These are phyloP conservation scores for Camponotus vicinus DNA, from an alignment of 1,140 invertebrate species.

Conservation along the genomic window DNA sequence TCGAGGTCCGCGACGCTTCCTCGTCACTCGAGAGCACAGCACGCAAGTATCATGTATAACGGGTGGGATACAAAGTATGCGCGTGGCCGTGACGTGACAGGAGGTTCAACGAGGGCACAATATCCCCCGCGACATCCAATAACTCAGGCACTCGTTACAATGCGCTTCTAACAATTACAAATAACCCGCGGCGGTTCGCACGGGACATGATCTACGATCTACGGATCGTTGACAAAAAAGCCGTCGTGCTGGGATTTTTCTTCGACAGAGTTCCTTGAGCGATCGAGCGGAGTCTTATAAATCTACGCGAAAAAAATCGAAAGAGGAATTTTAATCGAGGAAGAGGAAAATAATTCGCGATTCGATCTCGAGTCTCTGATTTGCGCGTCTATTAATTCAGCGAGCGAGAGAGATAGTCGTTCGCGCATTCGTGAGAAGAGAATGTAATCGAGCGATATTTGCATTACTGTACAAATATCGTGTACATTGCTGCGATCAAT, in stretches of 20 bases:
- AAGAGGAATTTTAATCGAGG: background rate
- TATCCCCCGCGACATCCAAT: constrained; percentile 58
- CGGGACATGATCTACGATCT: constrained; percentile 54
- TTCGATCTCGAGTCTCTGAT: background rate
- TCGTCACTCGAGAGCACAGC: constrained; percentile 39
- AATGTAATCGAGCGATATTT: background rate
- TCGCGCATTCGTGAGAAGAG: background rate
- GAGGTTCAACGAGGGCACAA: constrained; percentile 58
- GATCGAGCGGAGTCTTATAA: background rate
- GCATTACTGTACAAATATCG: constrained; percentile 30
- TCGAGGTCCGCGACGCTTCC: constrained; percentile 50
- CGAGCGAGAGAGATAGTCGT: background rate
- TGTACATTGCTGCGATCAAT: constrained; percentile 55
- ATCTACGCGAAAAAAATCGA: background rate
- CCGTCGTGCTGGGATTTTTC: background rate
- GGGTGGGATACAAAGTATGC: constrained; percentile 57
- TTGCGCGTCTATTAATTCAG: too few relatives aligned
- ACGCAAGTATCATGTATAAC: constrained; percentile 31
- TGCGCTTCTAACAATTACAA: constrained; percentile 62
- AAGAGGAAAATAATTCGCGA: background rate
- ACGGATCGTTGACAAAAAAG: constrained; percentile 43
- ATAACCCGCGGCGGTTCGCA: constrained; percentile 54
- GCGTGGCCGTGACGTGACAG: constrained; percentile 55
- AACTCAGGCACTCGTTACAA: constrained; percentile 64
- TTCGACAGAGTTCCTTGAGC: background rate